These are phyloP conservation scores for Malurus splendens DNA, from an alignment of 2,797 vertebrate species.

Conservation along the genomic window DNA sequence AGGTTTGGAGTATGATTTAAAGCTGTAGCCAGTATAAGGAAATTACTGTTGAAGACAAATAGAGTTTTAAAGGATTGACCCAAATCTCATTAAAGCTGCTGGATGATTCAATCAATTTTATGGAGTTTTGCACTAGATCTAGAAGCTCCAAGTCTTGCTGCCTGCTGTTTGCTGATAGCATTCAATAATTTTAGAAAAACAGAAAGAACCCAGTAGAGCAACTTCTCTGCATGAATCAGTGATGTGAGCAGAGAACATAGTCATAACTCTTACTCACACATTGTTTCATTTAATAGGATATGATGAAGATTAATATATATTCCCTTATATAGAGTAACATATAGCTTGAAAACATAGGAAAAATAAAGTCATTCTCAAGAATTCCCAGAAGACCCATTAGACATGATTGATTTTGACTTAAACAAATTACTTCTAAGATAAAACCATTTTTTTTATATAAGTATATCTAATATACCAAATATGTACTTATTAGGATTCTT, in stretches of 20 bases:
- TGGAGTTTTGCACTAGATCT: background rate
- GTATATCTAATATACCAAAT: background rate
- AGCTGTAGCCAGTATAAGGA: background rate
- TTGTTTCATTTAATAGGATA: slow-evolving; percentile 38
- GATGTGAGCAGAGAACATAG: background rate
- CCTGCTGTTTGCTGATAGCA: background rate
- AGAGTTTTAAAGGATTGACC: background rate
- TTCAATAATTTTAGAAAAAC: background rate
- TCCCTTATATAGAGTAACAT: background rate
- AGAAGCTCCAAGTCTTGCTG: background rate
- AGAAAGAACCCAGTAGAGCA: background rate
- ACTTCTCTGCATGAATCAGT: background rate
- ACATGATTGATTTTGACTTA: slow-evolving; percentile 4
- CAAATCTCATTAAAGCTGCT: background rate
- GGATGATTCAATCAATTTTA: background rate
- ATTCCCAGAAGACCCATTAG: slow-evolving; percentile 6
- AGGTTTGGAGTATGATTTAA: background rate
- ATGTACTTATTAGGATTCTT: background rate
- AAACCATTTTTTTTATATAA: background rate
- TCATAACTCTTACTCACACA: slow-evolving; percentile 19
- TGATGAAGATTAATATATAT: slow-evolving; percentile 42
- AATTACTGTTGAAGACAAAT: background rate
- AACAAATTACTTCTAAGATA: slow-evolving; percentile 42
- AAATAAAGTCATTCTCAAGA: slow-evolving; percentile 31
- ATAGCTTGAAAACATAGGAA: slow-evolving; percentile 21